Conservation (phyloP, 2,888 invertebrate species). For the Creontiades dilutus region DNA sequence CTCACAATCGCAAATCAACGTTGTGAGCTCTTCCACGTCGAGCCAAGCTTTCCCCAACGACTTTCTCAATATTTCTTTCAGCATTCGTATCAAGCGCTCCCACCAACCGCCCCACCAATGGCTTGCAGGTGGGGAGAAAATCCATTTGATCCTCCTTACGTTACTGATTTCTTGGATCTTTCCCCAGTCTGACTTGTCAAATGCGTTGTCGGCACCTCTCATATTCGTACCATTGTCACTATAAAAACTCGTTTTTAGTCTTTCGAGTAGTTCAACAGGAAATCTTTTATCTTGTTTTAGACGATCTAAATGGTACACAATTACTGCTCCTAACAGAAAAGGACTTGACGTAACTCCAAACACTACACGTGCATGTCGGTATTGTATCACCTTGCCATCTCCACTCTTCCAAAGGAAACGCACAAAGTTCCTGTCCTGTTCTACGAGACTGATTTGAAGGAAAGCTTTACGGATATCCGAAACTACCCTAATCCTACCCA, state of each 20-base stretch:
- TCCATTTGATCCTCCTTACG: constrained; percentile 76
- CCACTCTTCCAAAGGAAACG: background rate
- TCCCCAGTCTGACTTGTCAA: constrained; percentile 80
- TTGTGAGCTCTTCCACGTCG: constrained; percentile 64
- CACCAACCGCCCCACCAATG: constrained; percentile 79
- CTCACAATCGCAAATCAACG: constrained; percentile 66
- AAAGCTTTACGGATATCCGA: constrained; percentile 10
- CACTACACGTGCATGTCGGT: too few species aligned
- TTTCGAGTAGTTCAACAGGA: background rate
- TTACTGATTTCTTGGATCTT: constrained; percentile 74
- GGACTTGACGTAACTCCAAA: too few species aligned
- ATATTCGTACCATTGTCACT: constrained; percentile 79
- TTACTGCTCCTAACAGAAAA: too few species aligned
- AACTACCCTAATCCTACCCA: constrained; percentile 6
- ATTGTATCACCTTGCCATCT: constrained; percentile 7
- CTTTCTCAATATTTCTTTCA: constrained; percentile 68
- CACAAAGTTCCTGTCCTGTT: background rate
- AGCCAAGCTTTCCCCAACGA: constrained; percentile 62
- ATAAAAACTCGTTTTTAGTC: constrained; percentile 51
- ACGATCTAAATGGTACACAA: too few species aligned
- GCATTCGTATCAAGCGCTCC: constrained; percentile 72
- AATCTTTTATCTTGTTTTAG: background rate
- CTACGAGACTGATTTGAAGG: background rate
- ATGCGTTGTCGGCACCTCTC: constrained; percentile 78
- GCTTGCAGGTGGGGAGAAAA: constrained; percentile 75